Percentiles rank a stretch among this genome's conserved stretches.
phyloP scores from a whole-genome alignment of 1,140 invertebrate genomes.

The Zelostemma sp. region DNA sequence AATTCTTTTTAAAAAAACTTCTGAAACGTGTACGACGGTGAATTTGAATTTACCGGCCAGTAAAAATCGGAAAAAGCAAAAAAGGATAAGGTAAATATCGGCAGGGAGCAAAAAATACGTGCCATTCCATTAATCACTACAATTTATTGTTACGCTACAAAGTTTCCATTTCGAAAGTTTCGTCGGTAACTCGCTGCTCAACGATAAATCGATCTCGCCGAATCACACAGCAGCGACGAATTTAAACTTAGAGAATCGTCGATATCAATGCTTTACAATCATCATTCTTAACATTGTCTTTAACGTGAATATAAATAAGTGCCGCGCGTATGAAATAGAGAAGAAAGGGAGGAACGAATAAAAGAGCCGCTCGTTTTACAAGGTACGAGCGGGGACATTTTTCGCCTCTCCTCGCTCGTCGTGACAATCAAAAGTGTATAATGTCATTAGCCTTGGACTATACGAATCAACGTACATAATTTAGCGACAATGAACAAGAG shows the following conservation, averaged over 20 bases:
- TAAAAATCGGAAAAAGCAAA: no score
- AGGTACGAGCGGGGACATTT: constrained; percentile 16
- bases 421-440: constrained; percentile 33
- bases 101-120: no score
- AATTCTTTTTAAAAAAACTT: no score
- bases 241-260: constrained; percentile 41
- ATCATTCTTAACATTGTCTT: constrained; percentile 31
- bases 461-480: constrained; percentile 16
- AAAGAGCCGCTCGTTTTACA: constrained; percentile 26
- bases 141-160: constrained; percentile 65
- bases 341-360: constrained; percentile 43
- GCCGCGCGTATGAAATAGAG: constrained; percentile 30
- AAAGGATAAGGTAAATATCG: no score
- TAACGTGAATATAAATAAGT: constrained; percentile 40
- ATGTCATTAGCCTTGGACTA: constrained; percentile 35
- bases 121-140: constrained; percentile 59
- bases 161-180: constrained; percentile 55
- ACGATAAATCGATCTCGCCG: constrained; percentile 46
- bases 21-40: no score
- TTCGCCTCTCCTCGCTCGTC: constrained; percentile 20
- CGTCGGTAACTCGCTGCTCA: constrained; percentile 51
- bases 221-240: constrained; percentile 45
- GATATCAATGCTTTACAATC: constrained; percentile 25
- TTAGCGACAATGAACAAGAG: constrained; percentile 27
- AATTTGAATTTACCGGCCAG: no score